Percentiles rank a stretch among this genome's conserved stretches.
Evolutionary conservation across 1,140 invertebrate genomes (phyloP).

Genomic region (Ephestia elutella): DNA sequence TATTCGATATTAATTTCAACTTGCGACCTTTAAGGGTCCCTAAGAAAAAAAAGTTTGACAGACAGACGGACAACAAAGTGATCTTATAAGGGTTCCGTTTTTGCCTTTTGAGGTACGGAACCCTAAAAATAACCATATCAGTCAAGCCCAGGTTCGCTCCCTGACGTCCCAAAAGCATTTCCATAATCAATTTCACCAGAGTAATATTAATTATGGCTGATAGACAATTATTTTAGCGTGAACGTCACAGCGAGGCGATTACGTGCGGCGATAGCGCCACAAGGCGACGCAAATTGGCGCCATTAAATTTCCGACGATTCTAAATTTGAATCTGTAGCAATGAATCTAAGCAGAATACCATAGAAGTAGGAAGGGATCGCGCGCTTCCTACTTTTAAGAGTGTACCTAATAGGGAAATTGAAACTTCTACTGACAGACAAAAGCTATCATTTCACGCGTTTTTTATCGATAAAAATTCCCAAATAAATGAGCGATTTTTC

Average conservation of each 20-base stretch:
- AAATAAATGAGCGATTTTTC: too few relatives aligned
- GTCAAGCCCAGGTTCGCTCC: not conserved
- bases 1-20: too few relatives aligned
- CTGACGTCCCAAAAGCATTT: constrained; percentile 14
- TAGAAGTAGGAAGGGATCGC: too few relatives aligned
- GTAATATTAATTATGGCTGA: constrained; percentile 30
- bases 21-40: too few relatives aligned
- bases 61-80: too few relatives aligned
- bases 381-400: too few relatives aligned
- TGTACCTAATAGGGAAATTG: too few relatives aligned
- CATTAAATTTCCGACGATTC: constrained; percentile 43
- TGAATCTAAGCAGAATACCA: constrained; percentile 21
- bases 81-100: too few relatives aligned
- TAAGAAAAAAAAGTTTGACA: too few relatives aligned
- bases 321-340: constrained; percentile 37
- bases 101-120: not conserved
- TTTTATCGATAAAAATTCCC: too few relatives aligned
- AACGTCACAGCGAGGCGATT: constrained; percentile 17
- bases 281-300: constrained; percentile 33
- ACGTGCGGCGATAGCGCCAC: constrained; percentile 27
- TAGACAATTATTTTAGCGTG: constrained; percentile 24
- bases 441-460: too few relatives aligned
- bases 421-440: too few relatives aligned
- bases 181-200: constrained; percentile 18
- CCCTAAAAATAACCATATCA: not conserved